Percentiles rank a stretch among this genome's conserved stretches.
Conservation (phyloP, 2,113 vertebrate species). For the Gulo gulo region DNA sequence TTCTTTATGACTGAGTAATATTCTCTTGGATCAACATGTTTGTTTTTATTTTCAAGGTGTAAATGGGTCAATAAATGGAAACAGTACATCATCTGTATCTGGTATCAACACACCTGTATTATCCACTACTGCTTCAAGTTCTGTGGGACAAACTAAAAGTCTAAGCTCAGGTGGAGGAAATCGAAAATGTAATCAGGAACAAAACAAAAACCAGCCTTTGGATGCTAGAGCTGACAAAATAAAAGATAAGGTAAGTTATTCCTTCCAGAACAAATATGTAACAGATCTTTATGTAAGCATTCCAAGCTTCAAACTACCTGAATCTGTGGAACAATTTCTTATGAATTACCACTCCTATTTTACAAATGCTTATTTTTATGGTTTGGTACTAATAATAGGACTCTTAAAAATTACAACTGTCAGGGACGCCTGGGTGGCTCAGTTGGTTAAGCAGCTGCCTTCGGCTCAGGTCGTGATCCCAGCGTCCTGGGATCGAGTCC, state of each 20-base stretch:
- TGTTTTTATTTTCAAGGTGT: constrained; percentile 83
- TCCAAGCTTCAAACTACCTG: not conserved
- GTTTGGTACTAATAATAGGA: not conserved
- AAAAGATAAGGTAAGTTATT: constrained; percentile 90
- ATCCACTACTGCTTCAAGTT: constrained; percentile 82
- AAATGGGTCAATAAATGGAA: constrained; percentile 90
- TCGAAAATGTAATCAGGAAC: constrained; percentile 85
- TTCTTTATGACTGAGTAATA: not conserved
- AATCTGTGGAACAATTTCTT: not conserved
- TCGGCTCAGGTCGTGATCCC: no score
- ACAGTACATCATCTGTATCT: constrained; percentile 83
- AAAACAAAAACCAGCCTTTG: constrained; percentile 82
- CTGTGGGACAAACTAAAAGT: constrained; percentile 82
- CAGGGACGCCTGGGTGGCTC: no score
- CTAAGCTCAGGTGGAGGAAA: constrained; percentile 84
- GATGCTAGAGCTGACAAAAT: constrained; percentile 86
- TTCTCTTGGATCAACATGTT: constrained; percentile 17
- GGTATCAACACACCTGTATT: constrained; percentile 85
- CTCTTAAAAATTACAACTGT: not conserved
- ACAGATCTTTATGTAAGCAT: not conserved
- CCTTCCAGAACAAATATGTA: not conserved
- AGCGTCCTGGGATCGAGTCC: no score
- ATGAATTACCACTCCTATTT: not conserved
- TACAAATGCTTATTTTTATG: constrained; percentile 18
- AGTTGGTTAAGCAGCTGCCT: no score